phyloP scores from a whole-genome alignment of 2,888 invertebrate genomes.

The Agriotes lineatus region DNA sequence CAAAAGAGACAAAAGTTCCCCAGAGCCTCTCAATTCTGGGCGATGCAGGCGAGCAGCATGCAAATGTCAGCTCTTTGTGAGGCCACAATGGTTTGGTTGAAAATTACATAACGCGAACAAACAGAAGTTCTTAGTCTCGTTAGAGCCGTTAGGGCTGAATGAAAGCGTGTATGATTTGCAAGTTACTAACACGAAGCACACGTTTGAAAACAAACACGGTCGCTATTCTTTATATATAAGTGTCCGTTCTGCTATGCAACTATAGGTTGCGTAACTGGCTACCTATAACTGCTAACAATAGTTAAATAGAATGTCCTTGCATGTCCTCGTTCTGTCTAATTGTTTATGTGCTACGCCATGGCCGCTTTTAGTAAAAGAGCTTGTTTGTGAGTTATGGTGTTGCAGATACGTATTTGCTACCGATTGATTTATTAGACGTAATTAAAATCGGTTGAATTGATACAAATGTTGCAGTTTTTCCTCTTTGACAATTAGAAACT shows the following conservation, averaged over 20 bases:
- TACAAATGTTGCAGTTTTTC: too few species aligned
- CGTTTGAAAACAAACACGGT: background rate
- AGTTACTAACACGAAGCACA: background rate
- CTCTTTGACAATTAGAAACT: too few species aligned
- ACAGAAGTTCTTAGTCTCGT: too few species aligned
- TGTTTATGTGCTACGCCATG: background rate
- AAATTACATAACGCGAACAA: background rate
- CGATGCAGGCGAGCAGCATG: too few species aligned
- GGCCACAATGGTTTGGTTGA: background rate
- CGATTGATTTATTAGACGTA: too few species aligned
- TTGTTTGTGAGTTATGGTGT: too few species aligned
- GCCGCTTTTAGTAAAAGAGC: background rate
- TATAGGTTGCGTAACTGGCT: conserved; percentile 1
- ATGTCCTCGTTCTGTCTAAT: conserved; percentile 7
- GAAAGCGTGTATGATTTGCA: background rate
- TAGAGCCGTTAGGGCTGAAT: too few species aligned
- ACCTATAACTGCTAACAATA: conserved; percentile 9
- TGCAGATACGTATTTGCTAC: too few species aligned
- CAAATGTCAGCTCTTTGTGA: too few species aligned
- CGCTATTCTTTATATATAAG: background rate
- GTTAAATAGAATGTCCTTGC: conserved; percentile 12
- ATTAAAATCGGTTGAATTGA: too few species aligned
- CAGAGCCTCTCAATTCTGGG: too few species aligned
- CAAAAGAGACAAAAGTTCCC: too few species aligned
- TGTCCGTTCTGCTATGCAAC: conserved; percentile 1